phyloP scores from a whole-genome alignment of 2,888 invertebrate genomes.

The Creontiades dilutus region DNA sequence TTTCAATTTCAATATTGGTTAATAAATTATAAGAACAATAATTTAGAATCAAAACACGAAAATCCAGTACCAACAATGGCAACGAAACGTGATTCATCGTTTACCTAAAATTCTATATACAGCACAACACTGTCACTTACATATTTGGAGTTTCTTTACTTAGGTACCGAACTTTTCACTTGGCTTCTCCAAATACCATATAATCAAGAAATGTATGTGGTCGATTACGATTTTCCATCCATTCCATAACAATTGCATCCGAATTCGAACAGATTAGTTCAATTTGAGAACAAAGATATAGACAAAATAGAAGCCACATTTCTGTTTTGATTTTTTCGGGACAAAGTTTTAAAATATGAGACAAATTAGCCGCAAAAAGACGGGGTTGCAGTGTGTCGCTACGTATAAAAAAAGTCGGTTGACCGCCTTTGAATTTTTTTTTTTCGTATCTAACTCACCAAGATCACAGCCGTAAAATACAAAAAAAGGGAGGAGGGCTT shows the following conservation, averaged over 20 bases:
- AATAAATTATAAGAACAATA: background rate
- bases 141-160: too few relatives aligned
- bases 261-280: background rate
- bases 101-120: background rate
- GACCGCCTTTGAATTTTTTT: background rate
- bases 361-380: too few relatives aligned
- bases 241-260: too few relatives aligned
- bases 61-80: background rate
- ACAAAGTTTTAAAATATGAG: background rate
- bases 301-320: background rate
- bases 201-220: too few relatives aligned
- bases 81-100: background rate
- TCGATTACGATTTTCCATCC: too few relatives aligned
- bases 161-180: too few relatives aligned
- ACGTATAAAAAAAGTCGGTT: background rate
- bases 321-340: background rate
- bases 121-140: too few relatives aligned
- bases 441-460: constrained; percentile 6
- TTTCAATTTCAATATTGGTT: background rate
- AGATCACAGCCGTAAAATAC: constrained; percentile 61
- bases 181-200: too few relatives aligned
- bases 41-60: background rate
- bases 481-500: constrained; percentile 23
- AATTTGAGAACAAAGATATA: background rate
- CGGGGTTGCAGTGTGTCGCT: background rate